Conservation (phyloP, 2,888 invertebrate genomes). For the Sarcophaga rosellei region DNA sequence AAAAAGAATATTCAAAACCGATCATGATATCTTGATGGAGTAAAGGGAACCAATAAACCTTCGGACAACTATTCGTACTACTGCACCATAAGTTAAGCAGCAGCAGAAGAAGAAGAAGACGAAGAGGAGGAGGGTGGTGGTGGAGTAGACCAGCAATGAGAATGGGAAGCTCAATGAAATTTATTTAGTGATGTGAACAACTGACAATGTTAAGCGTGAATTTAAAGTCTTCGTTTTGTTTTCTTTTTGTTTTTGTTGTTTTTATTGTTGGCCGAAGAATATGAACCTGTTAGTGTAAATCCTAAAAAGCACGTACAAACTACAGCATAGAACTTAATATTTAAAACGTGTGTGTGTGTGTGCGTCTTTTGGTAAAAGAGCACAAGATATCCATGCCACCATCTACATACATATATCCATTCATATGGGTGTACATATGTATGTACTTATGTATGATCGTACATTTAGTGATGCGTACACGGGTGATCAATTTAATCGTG, state of each 20-base stretch:
- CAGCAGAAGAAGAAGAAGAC: slow-evolving; percentile 3
- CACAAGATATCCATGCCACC: neutral
- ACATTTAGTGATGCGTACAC: slow-evolving; percentile 66
- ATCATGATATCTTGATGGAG: neutral
- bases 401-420: neutral
- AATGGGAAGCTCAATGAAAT: slow-evolving; percentile 76
- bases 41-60: slow-evolving; percentile 16
- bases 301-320: slow-evolving; percentile 66
- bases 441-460: slow-evolving; percentile 16
- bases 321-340: slow-evolving; percentile 47
- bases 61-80: neutral
- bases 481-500: slow-evolving; percentile 80
- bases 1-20: slow-evolving; percentile 4
- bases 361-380: neutral
- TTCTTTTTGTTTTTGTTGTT: slow-evolving; percentile 12
- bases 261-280: slow-evolving; percentile 66
- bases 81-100: neutral
- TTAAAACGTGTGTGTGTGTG: neutral
- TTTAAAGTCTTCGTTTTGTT: slow-evolving; percentile 70
- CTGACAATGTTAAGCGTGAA: slow-evolving; percentile 76
- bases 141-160: neutral
- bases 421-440: neutral
- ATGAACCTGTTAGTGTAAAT: slow-evolving; percentile 68
- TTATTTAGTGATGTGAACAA: slow-evolving; percentile 79
- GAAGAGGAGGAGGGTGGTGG: neutral